Percentiles rank a stretch among this genome's conserved stretches.
These are phyloP conservation scores for Clamator glandarius DNA, from an alignment of 2,797 vertebrate species.

Conservation along the genomic window DNA sequence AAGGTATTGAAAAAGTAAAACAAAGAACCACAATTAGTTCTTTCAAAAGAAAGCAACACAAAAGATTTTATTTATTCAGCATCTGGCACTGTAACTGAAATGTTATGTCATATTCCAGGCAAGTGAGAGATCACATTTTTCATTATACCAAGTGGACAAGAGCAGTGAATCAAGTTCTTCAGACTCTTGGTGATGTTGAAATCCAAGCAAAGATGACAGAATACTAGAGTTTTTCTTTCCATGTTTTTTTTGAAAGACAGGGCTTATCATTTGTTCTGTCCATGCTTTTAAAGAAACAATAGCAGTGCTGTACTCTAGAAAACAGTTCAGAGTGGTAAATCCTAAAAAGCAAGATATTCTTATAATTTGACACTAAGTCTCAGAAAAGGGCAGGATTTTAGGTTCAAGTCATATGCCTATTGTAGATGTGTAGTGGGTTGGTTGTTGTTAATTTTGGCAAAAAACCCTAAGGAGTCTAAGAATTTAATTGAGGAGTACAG, in stretches of 20 bases:
- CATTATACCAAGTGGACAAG: neutral
- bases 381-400: neutral
- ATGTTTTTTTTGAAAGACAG: neutral
- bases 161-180: neutral
- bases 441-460: neutral
- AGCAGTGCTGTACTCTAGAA: neutral
- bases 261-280: neutral
- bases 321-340: neutral
- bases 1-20: neutral
- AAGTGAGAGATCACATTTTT: neutral
- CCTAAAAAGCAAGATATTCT: neutral
- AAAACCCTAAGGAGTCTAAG: neutral
- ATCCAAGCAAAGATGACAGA: neutral
- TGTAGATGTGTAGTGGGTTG: accelerated
- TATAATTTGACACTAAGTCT: neutral
- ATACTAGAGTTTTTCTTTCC: neutral
- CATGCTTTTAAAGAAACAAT: neutral
- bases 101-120: neutral
- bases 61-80: neutral
- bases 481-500: neutral
- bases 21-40: neutral
- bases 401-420: neutral
- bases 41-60: neutral
- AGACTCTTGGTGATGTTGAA: neutral
- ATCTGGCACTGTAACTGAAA: neutral